Conservation (phyloP, 2,797 vertebrate genomes). For the Lycodopsis pacificus region DNA sequence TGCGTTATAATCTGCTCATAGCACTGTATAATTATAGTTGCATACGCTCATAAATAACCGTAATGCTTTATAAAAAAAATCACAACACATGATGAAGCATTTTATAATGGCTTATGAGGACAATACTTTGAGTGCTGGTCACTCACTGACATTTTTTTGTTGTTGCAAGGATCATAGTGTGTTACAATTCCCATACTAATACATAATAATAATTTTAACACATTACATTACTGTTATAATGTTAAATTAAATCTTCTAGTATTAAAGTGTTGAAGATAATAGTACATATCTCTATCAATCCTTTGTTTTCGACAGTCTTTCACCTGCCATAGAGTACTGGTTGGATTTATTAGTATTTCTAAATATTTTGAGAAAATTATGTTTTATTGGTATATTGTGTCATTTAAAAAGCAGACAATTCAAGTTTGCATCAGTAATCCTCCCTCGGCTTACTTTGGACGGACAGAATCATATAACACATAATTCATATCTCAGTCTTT, state of each 20-base stretch:
- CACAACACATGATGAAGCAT: no score
- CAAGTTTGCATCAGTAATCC: slow-evolving; percentile 10
- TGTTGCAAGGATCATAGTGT: no score
- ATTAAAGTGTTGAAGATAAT: not conserved
- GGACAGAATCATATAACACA: slow-evolving; percentile 14
- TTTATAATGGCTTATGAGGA: no score
- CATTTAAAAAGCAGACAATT: slow-evolving; percentile 13
- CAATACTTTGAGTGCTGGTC: no score
- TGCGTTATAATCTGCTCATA: not conserved
- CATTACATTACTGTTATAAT: no score
- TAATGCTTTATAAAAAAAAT: not conserved
- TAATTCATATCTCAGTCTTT: not conserved
- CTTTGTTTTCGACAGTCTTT: not conserved
- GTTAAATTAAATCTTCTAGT: not conserved
- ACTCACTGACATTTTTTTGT: no score
- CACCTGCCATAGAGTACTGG: not conserved
- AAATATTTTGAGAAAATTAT: not conserved
- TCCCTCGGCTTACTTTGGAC: slow-evolving; percentile 1
- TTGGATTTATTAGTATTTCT: not conserved
- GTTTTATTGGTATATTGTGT: not conserved
- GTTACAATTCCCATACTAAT: no score
- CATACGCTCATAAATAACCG: not conserved
- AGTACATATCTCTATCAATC: not conserved
- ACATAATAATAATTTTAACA: no score
- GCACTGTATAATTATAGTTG: not conserved